phyloP scores from a whole-genome alignment of 2,888 invertebrate genomes.

The Omphaloscelis lunosa region DNA sequence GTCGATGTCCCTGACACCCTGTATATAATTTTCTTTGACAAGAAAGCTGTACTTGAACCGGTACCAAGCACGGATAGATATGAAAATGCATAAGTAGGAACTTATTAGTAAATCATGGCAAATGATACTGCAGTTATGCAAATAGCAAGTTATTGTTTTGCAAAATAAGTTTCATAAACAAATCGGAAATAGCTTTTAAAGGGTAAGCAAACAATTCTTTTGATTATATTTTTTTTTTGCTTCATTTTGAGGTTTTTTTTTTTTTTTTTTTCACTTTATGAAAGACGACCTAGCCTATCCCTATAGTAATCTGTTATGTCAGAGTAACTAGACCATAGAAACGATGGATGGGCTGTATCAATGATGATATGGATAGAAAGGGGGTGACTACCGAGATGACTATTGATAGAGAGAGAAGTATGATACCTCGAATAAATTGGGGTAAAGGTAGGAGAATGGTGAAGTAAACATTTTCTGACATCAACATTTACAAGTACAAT shows the following conservation, averaged over 20 bases:
- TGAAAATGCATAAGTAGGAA: constrained; percentile 32
- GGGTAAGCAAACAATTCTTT: no score
- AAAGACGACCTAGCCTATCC: background rate
- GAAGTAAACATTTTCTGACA: background rate
- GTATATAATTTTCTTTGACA: constrained; percentile 3
- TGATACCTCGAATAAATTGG: no score
- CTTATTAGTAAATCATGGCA: constrained; percentile 42
- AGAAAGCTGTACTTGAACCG: background rate
- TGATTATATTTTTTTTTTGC: no score
- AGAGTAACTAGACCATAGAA: background rate
- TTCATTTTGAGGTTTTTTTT: background rate
- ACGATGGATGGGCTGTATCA: background rate
- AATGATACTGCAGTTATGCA: constrained; percentile 45
- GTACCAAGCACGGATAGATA: constrained; percentile 57
- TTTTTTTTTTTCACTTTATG: no score
- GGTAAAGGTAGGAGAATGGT: background rate
- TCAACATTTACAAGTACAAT: no score
- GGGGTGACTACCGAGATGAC: background rate
- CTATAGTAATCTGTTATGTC: background rate
- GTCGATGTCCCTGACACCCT: no score
- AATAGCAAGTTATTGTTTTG: constrained; percentile 26
- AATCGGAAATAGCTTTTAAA: background rate
- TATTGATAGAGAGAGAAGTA: background rate
- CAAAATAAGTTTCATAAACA: background rate
- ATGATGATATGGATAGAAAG: background rate